Conservation (phyloP, 1,140 invertebrate genomes). For the Paramacrobiotus metropolitanus region DNA sequence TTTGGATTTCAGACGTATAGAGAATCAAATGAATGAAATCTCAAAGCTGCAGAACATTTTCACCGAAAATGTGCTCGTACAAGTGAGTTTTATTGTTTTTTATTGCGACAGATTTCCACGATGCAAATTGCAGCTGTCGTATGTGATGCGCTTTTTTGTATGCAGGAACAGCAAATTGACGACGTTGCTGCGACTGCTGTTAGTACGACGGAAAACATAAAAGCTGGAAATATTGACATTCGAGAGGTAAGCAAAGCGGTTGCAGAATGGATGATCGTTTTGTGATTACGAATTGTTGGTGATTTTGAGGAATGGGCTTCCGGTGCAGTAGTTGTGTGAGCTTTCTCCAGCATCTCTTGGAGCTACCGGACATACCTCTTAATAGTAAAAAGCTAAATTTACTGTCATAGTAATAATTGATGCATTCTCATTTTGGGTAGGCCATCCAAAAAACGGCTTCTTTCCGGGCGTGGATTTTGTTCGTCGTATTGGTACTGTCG, state of each 20-base stretch:
- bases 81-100: conserved; percentile 22
- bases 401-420: conserved; percentile 4
- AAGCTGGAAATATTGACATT: conserved; percentile 87
- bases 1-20: conserved; percentile 23
- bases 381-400: conserved; percentile 6
- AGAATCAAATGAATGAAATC: conserved; percentile 80
- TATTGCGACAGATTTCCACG: too few relatives aligned
- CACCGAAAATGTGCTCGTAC: conserved; percentile 80
- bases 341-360: too few relatives aligned
- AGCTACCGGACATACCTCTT: too few relatives aligned
- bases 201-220: conserved; percentile 76
- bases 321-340: too few relatives aligned
- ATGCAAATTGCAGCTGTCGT: conserved; percentile 9
- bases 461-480: conserved; percentile 71
- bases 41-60: conserved; percentile 87
- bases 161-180: conserved; percentile 62
- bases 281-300: conserved; percentile 1
- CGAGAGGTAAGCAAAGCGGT: conserved; percentile 21
- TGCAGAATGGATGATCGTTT: not conserved
- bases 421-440: conserved; percentile 28
- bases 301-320: too few relatives aligned
- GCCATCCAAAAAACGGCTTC: conserved; percentile 89
- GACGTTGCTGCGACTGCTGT: conserved; percentile 60
- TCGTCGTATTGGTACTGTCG: conserved; percentile 82
- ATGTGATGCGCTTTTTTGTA: conserved; percentile 5